Evolutionary conservation across 2,797 vertebrate species (phyloP).

Genomic region (Saguinus oedipus): DNA sequence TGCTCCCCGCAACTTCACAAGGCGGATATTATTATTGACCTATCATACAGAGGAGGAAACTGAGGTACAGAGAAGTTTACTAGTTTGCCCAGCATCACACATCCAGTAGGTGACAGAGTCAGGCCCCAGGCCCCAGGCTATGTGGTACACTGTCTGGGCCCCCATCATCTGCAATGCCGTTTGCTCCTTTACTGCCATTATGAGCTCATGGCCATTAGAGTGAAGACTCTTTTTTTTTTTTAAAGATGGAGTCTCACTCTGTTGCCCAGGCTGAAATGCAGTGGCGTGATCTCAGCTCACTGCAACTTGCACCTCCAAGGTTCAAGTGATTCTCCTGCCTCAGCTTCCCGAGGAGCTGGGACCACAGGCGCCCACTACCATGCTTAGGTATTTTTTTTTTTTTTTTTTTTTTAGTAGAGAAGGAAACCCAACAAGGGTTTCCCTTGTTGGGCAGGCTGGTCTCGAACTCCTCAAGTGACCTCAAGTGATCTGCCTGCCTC

Average conservation of each 20-base stretch:
- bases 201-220: background rate
- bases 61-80: background rate
- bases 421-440: no score
- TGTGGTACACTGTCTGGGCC: background rate
- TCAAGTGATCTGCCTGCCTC: background rate
- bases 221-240: background rate
- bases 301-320: background rate
- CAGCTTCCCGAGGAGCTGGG: background rate
- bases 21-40: background rate
- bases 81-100: background rate
- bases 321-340: background rate
- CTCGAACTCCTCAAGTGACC: background rate
- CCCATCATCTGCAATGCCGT: accelerated
- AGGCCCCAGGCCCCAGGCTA: background rate
- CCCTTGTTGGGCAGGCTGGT: background rate
- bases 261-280: background rate
- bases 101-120: background rate
- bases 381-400: background rate
- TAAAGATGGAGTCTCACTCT: background rate
- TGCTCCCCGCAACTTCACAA: accelerated
- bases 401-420: background rate
- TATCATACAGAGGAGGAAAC: background rate
- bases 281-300: background rate
- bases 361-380: background rate
- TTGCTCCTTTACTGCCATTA: background rate